Base-by-base conservation (phyloP, 2,113 vertebrate species). In the Ageneiosus marmoratus region DNA sequence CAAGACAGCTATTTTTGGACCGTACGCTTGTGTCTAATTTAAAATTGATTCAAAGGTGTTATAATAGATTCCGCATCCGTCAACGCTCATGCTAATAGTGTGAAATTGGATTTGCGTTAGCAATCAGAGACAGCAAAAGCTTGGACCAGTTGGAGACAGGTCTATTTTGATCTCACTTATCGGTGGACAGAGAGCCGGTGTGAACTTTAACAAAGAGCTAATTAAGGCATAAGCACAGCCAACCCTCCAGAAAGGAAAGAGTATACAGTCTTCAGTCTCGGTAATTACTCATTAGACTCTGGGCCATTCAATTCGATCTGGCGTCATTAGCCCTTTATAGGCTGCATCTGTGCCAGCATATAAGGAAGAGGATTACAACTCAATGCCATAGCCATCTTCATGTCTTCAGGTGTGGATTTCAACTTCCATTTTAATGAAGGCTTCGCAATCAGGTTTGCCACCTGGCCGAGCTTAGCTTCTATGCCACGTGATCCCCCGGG, bases 371-470 rank as follows among this genome's bases (percentile, higher is more conserved):
- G 81, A 53, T 87, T 80, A 88, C 89, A 89, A 90, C 90, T 91
- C 89, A 89, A 76, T 80, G 63, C 86, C 12, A 34, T 75, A 73
- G 88, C 84, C 86, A 72, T 73, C 73, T 90, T 83, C 86, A 82
- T 29, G 69, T 51, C 86, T 89, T 88, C 53, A 56, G 90, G 89
- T 88, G 85, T 76, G 86, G 70, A 84, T 89, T 83, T 74, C 78
- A 76, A 85, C 83, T 79, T 83, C 81, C 76, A 88, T 88, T 84
- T 83, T 86, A 89, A 84, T 62, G 37, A 60, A 88, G 86, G 48
- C 65, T n/a, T 75, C 77, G 51, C 90, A 89, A 90, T 92, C 87
- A 84, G 80, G 89, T 94, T 90, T 51, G 60, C 90, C 94, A 94
- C 88, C 91, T 93, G 92, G 91, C 91, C 88, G 29, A 62, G 85